A percentile compares a stretch with the other conserved stretches of the same genome.
These are phyloP conservation scores for Bombus ignitus DNA, from an alignment of 1,140 invertebrate genomes.

Conservation along the genomic window DNA sequence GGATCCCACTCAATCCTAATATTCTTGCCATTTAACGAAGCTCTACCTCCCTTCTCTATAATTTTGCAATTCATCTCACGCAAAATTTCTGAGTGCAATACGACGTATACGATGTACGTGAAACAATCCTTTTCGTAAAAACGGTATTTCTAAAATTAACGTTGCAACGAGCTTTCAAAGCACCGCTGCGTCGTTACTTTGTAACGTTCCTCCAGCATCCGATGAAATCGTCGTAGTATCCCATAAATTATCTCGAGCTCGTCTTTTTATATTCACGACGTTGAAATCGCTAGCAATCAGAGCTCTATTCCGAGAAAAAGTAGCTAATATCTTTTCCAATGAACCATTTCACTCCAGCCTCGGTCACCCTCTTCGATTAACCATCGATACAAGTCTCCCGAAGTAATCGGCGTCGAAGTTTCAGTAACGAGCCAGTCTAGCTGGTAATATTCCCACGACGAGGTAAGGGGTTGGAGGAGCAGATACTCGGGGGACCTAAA, in stretches of 20 bases:
- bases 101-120: no score
- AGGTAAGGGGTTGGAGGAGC: background rate
- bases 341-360: background rate
- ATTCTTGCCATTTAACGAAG: background rate
- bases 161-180: no score
- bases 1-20: background rate
- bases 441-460: constrained; percentile 68
- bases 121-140: no score
- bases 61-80: background rate
- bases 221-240: background rate
- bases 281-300: background rate
- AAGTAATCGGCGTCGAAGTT: constrained; percentile 53
- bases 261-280: background rate
- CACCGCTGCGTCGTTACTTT: no score
- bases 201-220: no score
- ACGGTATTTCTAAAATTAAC: no score
- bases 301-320: background rate
- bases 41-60: background rate
- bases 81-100: no score
- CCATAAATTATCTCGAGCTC: background rate
- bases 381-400: constrained; percentile 50
- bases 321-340: background rate
- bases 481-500: constrained; percentile 26
- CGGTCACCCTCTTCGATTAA: constrained; percentile 56
- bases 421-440: constrained; percentile 63